Evolutionary conservation across 2,797 vertebrate genomes (phyloP).

Genomic region (Peromyscus nudipes): DNA sequence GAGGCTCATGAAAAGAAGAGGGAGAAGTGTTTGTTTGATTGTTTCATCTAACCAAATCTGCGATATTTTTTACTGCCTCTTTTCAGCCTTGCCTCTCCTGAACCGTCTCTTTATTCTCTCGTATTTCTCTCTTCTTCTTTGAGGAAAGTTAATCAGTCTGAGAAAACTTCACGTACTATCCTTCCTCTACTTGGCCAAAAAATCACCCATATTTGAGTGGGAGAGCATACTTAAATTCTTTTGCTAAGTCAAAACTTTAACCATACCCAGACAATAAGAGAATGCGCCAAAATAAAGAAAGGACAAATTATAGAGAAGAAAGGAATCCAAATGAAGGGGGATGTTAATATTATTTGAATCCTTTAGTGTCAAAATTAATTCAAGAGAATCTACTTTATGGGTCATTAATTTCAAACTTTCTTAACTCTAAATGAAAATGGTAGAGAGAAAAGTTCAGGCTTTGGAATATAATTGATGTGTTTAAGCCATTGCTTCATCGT

Average conservation of each 20-base stretch:
- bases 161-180: conserved; percentile 70
- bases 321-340: conserved; percentile 7
- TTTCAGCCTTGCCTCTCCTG: conserved; percentile 34
- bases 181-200: conserved; percentile 12
- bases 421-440: conserved; percentile 76
- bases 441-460: conserved; percentile 62
- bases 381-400: conserved; percentile 68
- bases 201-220: background rate
- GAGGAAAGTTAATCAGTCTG: conserved; percentile 73
- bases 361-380: conserved; percentile 74
- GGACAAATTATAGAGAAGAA: background rate
- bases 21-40: background rate
- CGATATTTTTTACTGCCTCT: background rate
- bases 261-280: conserved; percentile 64
- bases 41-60: conserved; percentile 25
- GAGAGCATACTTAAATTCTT: conserved; percentile 65
- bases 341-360: conserved; percentile 65
- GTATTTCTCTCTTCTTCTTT: conserved; percentile 52
- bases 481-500: conserved; percentile 73
- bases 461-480: conserved; percentile 71
- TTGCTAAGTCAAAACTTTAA: conserved; percentile 58
- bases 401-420: conserved; percentile 79
- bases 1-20: background rate
- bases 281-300: conserved; percentile 42
- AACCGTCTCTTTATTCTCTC: conserved; percentile 65